Percentiles rank a stretch among this genome's conserved stretches.
Evolutionary conservation across 2,113 vertebrate genomes (phyloP).

Genomic region (Camelus dromedarius): DNA sequence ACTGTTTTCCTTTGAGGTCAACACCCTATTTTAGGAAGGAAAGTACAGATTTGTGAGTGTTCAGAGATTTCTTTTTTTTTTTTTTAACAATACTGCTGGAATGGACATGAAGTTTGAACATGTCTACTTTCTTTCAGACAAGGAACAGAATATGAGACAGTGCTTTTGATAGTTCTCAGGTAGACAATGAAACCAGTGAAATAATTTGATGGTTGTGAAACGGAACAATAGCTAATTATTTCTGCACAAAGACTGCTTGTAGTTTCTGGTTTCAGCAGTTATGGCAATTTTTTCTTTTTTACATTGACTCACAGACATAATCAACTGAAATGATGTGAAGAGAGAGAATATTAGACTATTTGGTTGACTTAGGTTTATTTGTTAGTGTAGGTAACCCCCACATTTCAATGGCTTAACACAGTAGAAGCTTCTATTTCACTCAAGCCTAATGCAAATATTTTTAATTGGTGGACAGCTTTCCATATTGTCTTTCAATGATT

Average conservation of each 20-base stretch:
- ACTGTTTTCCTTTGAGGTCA: conserved; percentile 81
- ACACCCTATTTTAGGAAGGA: conserved; percentile 71
- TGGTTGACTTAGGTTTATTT: background rate
- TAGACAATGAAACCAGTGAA: conserved; percentile 43
- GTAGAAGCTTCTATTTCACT: background rate
- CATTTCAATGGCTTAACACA: background rate
- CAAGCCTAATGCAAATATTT: background rate
- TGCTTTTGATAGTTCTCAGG: conserved; percentile 56
- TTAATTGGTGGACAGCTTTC: background rate
- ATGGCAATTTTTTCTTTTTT: background rate
- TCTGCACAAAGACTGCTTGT: conserved; percentile 60
- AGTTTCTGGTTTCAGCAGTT: conserved; percentile 27
- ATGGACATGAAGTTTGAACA: conserved; percentile 24
- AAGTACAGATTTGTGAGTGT: conserved; percentile 65
- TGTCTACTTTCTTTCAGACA: conserved; percentile 50
- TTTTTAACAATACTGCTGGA: conserved; percentile 38
- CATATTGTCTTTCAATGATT: background rate
- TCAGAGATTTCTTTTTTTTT: conserved; percentile 61
- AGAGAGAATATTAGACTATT: background rate
- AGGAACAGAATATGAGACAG: background rate
- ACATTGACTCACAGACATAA: background rate
- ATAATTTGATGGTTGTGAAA: background rate
- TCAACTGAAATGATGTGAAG: background rate
- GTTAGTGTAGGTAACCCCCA: background rate
- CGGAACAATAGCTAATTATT: conserved; percentile 51